A percentile compares a stretch with the other conserved stretches of the same genome.
Conservation (phyloP, 1,140 invertebrate species). For the Dendrolimus punctatus region DNA sequence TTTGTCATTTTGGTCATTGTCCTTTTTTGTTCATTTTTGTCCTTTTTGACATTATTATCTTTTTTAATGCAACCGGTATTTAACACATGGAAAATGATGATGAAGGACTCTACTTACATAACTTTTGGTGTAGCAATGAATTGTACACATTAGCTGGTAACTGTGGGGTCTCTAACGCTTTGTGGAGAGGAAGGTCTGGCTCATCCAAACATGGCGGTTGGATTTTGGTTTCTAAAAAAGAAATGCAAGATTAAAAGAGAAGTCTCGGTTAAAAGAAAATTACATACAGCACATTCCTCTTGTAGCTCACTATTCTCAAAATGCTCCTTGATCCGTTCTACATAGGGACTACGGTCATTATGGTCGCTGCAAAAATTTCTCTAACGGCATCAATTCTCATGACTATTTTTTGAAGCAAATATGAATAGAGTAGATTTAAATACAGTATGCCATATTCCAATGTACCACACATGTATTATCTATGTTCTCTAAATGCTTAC, state of each 20-base stretch:
- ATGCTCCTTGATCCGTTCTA: no score
- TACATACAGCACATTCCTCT: neutral
- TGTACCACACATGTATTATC: no score
- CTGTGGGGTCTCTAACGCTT: conserved; percentile 14
- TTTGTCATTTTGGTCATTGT: no score
- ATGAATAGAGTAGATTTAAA: no score
- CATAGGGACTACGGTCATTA: no score
- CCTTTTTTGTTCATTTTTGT: no score
- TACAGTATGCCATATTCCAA: no score
- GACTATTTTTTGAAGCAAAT: no score
- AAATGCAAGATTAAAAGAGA: conserved; percentile 5
- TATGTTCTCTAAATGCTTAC: conserved; percentile 16
- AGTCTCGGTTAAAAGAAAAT: conserved; percentile 1
- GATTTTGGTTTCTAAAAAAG: conserved; percentile 34
- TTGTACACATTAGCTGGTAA: conserved; percentile 34
- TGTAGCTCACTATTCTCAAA: neutral
- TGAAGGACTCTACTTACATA: conserved; percentile 36
- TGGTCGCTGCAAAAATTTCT: no score
- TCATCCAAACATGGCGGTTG: conserved; percentile 15
- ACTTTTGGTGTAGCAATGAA: conserved; percentile 52
- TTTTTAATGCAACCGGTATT: neutral
- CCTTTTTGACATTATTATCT: no score
- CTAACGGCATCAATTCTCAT: no score
- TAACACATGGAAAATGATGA: neutral
- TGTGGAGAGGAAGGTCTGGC: conserved; percentile 33